phyloP scores from a whole-genome alignment of 2,113 vertebrate genomes.

The Sapayoa aenigma region DNA sequence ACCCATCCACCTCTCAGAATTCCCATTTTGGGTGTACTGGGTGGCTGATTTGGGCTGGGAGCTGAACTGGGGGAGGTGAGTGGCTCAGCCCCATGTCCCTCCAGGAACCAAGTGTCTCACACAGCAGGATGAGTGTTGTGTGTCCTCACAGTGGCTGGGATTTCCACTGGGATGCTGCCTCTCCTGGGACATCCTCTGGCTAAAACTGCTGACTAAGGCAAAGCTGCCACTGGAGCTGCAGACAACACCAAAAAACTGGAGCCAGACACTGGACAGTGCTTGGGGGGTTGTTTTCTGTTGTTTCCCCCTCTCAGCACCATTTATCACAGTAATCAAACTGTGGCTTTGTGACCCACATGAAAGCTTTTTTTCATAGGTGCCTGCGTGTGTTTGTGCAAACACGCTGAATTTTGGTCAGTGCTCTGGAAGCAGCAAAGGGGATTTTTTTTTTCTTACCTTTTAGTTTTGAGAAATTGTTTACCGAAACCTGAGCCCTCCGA shows the following conservation, averaged over 20 bases:
- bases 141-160: neutral
- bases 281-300: neutral
- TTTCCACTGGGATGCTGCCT: neutral
- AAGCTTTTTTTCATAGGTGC: neutral
- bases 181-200: neutral
- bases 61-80: fast-evolving
- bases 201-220: neutral
- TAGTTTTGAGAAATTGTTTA: slow-evolving; percentile 41
- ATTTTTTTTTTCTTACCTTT: neutral
- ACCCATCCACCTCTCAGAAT: fast-evolving
- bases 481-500: neutral
- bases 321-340: slow-evolving; percentile 1
- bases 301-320: neutral
- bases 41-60: neutral
- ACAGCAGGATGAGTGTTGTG: neutral
- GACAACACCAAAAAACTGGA: neutral
- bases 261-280: neutral
- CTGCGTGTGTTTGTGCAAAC: neutral
- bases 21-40: neutral
- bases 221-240: neutral
- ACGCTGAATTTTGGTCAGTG: slow-evolving; percentile 1
- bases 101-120: fast-evolving
- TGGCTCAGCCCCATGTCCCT: neutral
- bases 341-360: slow-evolving; percentile 39
- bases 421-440: neutral